Conservation (phyloP, 2,113 vertebrate species). For the Melanerpes formicivorus region DNA sequence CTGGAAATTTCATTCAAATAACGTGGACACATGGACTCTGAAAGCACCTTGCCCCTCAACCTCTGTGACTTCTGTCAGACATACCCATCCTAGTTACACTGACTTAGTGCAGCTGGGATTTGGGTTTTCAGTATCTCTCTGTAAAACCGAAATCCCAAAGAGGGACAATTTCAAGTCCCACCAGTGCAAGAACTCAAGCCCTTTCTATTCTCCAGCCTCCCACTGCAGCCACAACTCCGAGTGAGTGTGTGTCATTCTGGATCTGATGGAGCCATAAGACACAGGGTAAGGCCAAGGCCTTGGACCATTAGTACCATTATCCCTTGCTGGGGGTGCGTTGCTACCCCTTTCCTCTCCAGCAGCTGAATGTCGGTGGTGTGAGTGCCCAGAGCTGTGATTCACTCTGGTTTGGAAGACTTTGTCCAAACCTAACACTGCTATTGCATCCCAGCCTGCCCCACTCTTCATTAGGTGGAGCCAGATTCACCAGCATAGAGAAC, state of each 20-base stretch:
- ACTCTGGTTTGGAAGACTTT: neutral
- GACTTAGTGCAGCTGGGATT: too few relatives aligned
- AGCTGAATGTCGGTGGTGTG: neutral
- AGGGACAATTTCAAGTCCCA: too few relatives aligned
- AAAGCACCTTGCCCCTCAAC: too few relatives aligned
- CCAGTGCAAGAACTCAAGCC: neutral
- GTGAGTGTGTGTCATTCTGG: fast-evolving
- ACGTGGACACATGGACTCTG: too few relatives aligned
- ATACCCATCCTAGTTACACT: too few relatives aligned
- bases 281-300: too few relatives aligned
- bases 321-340: neutral
- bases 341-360: neutral
- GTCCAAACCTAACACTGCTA: neutral
- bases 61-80: too few relatives aligned
- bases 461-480: neutral
- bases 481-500: neutral
- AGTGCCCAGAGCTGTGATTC: neutral
- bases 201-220: too few relatives aligned
- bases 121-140: too few relatives aligned
- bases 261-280: neutral
- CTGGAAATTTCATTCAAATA: too few relatives aligned
- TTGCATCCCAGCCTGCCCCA: neutral
- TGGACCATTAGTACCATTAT: neutral
- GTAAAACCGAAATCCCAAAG: too few relatives aligned
- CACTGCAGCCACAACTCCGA: fast-evolving